phyloP scores from a whole-genome alignment of 2,888 invertebrate species.

The Drosophila prolongata region DNA sequence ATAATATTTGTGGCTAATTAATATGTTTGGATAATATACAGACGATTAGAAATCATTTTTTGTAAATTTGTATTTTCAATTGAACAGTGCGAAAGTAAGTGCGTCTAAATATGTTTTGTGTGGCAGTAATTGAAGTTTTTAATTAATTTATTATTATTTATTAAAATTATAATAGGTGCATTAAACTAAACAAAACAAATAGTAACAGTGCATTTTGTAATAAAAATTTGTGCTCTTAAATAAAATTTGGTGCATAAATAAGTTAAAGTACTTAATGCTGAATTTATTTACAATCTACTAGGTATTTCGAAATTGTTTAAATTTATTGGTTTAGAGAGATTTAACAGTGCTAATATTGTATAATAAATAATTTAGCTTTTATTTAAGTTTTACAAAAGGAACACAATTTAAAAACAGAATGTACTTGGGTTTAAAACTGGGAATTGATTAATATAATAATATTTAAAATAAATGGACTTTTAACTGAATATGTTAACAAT shows the following conservation, averaged over 20 bases:
- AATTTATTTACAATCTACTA: constrained; percentile 9
- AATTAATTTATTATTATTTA: background rate
- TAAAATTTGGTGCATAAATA: constrained; percentile 11
- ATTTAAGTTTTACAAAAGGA: constrained; percentile 1
- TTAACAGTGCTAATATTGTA: constrained; percentile 2
- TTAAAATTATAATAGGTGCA: constrained; percentile 4
- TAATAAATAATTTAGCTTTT: background rate
- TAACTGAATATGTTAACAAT: background rate
- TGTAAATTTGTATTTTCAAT: constrained; percentile 6
- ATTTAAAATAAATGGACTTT: too few relatives aligned
- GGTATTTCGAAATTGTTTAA: constrained; percentile 10
- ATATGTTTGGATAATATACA: constrained; percentile 27
- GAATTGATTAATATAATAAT: too few relatives aligned
- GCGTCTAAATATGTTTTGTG: constrained; percentile 16
- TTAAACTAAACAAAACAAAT: background rate
- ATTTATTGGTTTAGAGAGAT: constrained; percentile 38
- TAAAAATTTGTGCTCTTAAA: constrained; percentile 10
- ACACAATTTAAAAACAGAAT: background rate
- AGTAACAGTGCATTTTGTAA: constrained; percentile 13
- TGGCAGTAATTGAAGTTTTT: constrained; percentile 17
- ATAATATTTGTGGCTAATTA: constrained; percentile 27
- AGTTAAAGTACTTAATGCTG: background rate
- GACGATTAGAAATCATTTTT: constrained; percentile 17
- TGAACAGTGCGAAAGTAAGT: constrained; percentile 17
- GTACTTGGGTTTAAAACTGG: too few relatives aligned